A percentile compares a stretch with the other conserved stretches of the same genome.
Evolutionary conservation across 1,140 invertebrate species (phyloP).

Genomic region (Callitettix versicolor): DNA sequence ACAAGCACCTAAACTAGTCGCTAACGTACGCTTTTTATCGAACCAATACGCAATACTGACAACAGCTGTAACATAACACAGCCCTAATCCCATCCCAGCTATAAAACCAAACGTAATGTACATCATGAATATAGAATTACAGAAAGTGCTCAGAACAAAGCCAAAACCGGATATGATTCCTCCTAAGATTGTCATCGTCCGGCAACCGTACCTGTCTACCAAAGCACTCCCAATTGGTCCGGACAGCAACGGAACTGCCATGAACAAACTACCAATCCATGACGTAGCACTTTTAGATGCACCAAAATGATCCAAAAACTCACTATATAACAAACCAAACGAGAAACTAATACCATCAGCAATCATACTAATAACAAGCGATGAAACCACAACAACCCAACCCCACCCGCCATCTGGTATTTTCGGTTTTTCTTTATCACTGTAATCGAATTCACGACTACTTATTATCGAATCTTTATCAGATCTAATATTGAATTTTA

Average conservation of each 20-base stretch:
- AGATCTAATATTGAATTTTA: slow-evolving; percentile 11
- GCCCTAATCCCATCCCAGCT: slow-evolving; percentile 71
- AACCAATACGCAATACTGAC: slow-evolving; percentile 94
- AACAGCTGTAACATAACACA: slow-evolving; percentile 82
- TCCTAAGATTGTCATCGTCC: slow-evolving; percentile 24
- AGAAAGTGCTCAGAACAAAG: slow-evolving; percentile 67
- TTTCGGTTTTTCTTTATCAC: slow-evolving; percentile 27
- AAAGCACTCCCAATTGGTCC: slow-evolving; percentile 78
- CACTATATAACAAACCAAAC: slow-evolving; percentile 79
- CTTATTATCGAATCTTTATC: slow-evolving; percentile 18
- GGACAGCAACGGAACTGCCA: slow-evolving; percentile 75
- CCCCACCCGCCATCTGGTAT: slow-evolving; percentile 69
- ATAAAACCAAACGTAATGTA: slow-evolving; percentile 80
- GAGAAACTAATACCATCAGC: slow-evolving; percentile 92
- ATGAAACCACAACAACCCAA: slow-evolving; percentile 79
- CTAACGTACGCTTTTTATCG: slow-evolving; percentile 81
- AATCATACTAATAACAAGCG: slow-evolving; percentile 79
- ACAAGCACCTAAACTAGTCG: slow-evolving; percentile 84
- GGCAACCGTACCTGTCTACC: slow-evolving; percentile 78
- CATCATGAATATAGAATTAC: slow-evolving; percentile 59
- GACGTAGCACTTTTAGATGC: slow-evolving; percentile 72
- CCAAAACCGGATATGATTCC: slow-evolving; percentile 59
- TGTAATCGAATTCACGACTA: slow-evolving; percentile 17
- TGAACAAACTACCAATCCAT: slow-evolving; percentile 79
- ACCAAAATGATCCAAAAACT: slow-evolving; percentile 76